Evolutionary conservation across 2,797 vertebrate species (phyloP).

Genomic region (Malacoctenus gilli): DNA sequence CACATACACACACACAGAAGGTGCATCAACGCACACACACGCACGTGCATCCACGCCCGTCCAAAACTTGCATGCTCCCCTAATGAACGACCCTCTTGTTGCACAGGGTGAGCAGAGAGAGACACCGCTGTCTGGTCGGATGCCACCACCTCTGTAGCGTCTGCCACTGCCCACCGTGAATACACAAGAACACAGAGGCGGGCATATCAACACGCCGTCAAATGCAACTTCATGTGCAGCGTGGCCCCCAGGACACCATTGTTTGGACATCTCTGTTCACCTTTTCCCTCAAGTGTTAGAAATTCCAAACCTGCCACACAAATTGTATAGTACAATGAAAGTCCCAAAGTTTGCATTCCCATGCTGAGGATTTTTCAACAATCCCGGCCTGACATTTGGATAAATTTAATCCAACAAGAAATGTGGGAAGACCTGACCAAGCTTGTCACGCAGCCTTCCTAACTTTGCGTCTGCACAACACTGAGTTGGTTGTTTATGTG

Average conservation of each 20-base stretch:
- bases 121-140: slow-evolving; percentile 72
- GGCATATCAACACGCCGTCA: slow-evolving; percentile 63
- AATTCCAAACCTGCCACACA: no score
- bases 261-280: no score
- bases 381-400: slow-evolving; percentile 18
- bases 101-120: slow-evolving; percentile 73
- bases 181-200: slow-evolving; percentile 72
- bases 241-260: no score
- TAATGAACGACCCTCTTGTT: slow-evolving; percentile 73
- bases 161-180: slow-evolving; percentile 65
- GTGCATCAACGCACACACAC: slow-evolving; percentile 34
- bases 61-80: slow-evolving; percentile 48
- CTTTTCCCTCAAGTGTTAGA: no score
- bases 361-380: no score
- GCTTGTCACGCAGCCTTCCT: slow-evolving; percentile 32
- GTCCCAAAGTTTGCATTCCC: no score
- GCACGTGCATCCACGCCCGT: slow-evolving; percentile 25
- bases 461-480: slow-evolving; percentile 38
- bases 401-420: slow-evolving; percentile 61
- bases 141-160: slow-evolving; percentile 67
- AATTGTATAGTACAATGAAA: no score
- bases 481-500: slow-evolving; percentile 58
- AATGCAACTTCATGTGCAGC: slow-evolving; percentile 50
- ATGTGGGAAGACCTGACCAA: slow-evolving; percentile 48
- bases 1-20: slow-evolving; percentile 37